These are phyloP conservation scores for Siniperca undulata DNA, from an alignment of 2,797 vertebrate species.

Conservation along the genomic window DNA sequence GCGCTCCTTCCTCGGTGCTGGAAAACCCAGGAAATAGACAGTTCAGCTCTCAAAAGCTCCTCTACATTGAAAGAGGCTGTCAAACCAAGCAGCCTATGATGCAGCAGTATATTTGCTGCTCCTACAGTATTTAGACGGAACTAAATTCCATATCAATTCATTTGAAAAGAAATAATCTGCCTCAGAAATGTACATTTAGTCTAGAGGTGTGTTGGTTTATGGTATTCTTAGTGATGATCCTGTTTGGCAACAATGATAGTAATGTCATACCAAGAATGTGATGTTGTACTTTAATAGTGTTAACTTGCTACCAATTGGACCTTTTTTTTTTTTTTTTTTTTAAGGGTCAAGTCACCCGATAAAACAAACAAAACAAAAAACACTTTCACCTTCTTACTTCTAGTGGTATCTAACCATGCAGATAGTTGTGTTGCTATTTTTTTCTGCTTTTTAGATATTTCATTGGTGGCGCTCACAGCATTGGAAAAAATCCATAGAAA, in stretches of 20 bases:
- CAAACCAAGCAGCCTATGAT: not conserved
- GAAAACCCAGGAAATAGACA: conserved; percentile 34
- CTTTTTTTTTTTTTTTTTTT: not conserved
- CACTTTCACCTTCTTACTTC: too few relatives aligned
- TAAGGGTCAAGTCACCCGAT: not conserved
- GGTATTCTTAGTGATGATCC: not conserved
- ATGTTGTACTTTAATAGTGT: not conserved
- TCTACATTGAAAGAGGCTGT: not conserved
- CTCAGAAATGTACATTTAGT: not conserved
- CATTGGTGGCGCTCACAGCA: not conserved
- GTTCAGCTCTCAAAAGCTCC: conserved; percentile 27
- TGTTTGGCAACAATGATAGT: not conserved
- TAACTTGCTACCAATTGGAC: not conserved
- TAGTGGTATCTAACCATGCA: too few relatives aligned
- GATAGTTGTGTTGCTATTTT: too few relatives aligned
- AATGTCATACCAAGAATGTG: not conserved
- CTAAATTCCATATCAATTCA: not conserved
- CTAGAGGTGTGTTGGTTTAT: not conserved
- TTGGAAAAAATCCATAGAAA: not conserved
- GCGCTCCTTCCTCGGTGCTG: conserved; percentile 51
- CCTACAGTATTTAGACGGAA: not conserved
- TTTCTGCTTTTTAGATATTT: not conserved
- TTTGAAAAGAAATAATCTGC: not conserved
- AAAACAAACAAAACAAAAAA: too few relatives aligned
- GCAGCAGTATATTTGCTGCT: conserved; percentile 6